Evolutionary conservation across 2,113 vertebrate genomes (phyloP), one percentile per base, ranked within the genome.

Genomic region (Orcinus orca): DNA sequence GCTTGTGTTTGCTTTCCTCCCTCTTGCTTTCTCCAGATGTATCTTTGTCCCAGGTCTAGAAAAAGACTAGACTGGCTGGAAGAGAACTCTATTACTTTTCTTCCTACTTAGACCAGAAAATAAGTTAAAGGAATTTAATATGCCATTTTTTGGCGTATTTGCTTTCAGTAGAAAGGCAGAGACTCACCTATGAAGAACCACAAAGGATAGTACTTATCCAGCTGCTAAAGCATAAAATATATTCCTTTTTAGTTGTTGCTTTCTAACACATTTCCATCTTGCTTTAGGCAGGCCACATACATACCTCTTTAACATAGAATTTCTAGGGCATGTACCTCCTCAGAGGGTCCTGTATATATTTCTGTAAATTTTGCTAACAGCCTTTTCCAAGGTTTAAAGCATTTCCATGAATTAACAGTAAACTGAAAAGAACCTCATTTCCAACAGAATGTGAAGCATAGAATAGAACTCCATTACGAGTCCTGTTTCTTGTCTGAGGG

Each of bases 361-460:
- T 70, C 81, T 79, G 5, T 88, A 62, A 50, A 11, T 53, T 84
- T 94, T 93, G 14, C 63, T 83, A 91, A 81, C 33, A 70, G n/a
- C 9, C 53, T 63, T 93, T 93, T 86, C 87, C 89, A 83, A 96
- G 90, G 1, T 82, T 88, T 91, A 55, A 91, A 86, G 31, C 38
- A 87, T 93, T 96, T 96, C 80, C 20, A n/a, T 62, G 23, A 76
- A 85, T 94, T 84, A 96, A 81, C 58, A 83, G 67, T 94, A 73
- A 92, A 26, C 26, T 83, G 23, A 85, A 82, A 77, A 36, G 25
- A 62, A n/a, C 3, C 38, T 76, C 8, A 44, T 96, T 87, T 92
- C 71, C 13, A 53, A 70, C 33, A 92, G 79, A 74, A 91, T 90
- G 68, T 23, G 74, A 87, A 62, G 15, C 83, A 47, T n/a, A 68